phyloP scores from a whole-genome alignment of 2,113 vertebrate genomes.

The Apeltes quadracus region DNA sequence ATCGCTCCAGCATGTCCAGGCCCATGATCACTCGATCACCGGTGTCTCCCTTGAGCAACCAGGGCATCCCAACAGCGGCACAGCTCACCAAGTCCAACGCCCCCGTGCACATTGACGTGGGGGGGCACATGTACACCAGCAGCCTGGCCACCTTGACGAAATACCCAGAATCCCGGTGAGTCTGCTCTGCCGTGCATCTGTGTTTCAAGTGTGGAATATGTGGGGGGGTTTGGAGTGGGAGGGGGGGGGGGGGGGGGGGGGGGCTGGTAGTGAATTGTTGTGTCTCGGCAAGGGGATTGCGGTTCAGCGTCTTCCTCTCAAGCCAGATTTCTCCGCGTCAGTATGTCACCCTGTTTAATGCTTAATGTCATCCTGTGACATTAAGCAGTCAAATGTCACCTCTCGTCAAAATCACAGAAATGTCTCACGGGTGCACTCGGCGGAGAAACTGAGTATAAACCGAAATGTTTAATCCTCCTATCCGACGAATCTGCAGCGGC shows the following conservation, averaged over 20 bases:
- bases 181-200: background rate
- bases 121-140: slow-evolving; percentile 99
- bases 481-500: background rate
- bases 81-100: slow-evolving; percentile 99
- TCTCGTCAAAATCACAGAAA: slow-evolving; percentile 46
- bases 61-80: slow-evolving; percentile 97
- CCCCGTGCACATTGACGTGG: slow-evolving; percentile 98
- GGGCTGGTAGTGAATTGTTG: background rate
- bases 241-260: background rate
- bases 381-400: slow-evolving; percentile 56
- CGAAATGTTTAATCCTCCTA: slow-evolving; percentile 5
- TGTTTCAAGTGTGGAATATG: background rate
- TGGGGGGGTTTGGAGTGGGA: background rate
- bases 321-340: slow-evolving; percentile 30
- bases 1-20: slow-evolving; percentile 98
- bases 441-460: background rate
- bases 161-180: slow-evolving; percentile 97
- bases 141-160: slow-evolving; percentile 98
- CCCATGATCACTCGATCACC: slow-evolving; percentile 98
- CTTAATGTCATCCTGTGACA: slow-evolving; percentile 53
- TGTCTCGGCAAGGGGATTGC: background rate
- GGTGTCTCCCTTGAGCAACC: slow-evolving; percentile 96
- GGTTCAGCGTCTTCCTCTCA: slow-evolving; percentile 15
- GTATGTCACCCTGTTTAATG: slow-evolving; percentile 41
- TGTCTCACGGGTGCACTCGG: slow-evolving; percentile 19